These are phyloP conservation scores for Drosophila eugracilis DNA, from an alignment of 1,140 invertebrate genomes.

Conservation along the genomic window DNA sequence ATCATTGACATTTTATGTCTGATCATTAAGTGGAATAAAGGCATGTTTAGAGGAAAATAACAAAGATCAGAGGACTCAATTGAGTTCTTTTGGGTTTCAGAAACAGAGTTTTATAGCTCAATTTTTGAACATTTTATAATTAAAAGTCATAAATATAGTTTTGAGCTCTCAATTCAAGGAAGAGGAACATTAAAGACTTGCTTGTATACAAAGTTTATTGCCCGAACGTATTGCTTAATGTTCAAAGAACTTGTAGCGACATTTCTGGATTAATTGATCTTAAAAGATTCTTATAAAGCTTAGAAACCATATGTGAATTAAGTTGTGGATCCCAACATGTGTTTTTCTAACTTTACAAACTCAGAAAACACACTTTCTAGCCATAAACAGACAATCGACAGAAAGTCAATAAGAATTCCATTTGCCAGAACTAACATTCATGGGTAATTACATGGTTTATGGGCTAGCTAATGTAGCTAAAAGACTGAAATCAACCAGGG, in stretches of 20 bases:
- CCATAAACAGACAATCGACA: neutral
- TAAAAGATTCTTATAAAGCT: neutral
- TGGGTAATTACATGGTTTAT: constrained; percentile 40
- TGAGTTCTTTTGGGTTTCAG: too few species aligned
- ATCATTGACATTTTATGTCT: constrained; percentile 50
- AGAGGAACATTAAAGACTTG: neutral
- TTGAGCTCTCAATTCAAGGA: neutral
- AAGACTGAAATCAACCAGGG: constrained; percentile 14
- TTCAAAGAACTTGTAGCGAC: neutral
- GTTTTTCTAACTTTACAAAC: neutral
- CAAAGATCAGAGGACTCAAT: neutral
- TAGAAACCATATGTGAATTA: neutral
- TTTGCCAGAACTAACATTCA: constrained; percentile 8
- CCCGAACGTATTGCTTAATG: neutral
- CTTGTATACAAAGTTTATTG: neutral
- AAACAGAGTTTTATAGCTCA: neutral
- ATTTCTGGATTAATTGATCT: neutral
- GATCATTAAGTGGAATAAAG: constrained; percentile 30
- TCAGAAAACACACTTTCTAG: neutral
- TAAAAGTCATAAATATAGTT: neutral
- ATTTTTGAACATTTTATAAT: neutral
- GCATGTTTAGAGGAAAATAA: neutral
- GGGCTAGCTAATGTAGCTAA: constrained; percentile 45
- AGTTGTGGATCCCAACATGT: too few species aligned
- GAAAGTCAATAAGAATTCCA: constrained; percentile 9